phyloP scores from a whole-genome alignment of 2,888 invertebrate species.

The Harpagoxenus sublaevis region DNA sequence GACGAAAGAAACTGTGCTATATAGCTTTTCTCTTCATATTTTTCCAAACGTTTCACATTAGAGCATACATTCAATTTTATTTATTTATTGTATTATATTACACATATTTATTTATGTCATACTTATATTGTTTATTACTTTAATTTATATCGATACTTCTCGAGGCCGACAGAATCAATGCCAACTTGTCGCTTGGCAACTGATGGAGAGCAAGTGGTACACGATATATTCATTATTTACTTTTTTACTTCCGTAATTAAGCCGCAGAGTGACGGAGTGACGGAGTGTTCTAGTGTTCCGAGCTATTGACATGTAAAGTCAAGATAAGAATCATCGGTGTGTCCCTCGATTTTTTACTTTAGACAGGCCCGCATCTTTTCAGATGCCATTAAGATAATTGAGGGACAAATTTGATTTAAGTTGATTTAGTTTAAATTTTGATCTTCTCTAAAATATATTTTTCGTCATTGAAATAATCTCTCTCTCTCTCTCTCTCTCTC shows the following conservation, averaged over 20 bases:
- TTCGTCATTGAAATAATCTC: not conserved
- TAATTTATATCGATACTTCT: not conserved
- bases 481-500: not conserved
- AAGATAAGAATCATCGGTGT: not conserved
- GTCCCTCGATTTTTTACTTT: not conserved
- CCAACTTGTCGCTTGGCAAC: slow-evolving; percentile 5
- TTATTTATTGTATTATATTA: not conserved
- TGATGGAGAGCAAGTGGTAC: not conserved
- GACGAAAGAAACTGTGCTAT: not conserved
- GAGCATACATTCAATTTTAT: not conserved
- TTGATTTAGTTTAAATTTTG: not conserved
- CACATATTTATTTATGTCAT: not conserved
- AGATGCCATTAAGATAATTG: not conserved
- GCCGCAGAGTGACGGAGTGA: not conserved
- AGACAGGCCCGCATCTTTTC: not conserved
- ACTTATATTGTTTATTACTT: not conserved
- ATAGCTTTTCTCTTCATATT: not conserved
- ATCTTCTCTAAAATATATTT: not conserved
- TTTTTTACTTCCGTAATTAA: not conserved
- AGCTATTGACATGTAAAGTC: slow-evolving; percentile 8
- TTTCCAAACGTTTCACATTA: not conserved
- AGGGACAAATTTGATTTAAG: not conserved
- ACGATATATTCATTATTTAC: slow-evolving; percentile 2
- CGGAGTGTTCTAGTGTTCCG: not conserved
- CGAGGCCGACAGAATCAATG: not conserved